phyloP scores from a whole-genome alignment of 2,113 vertebrate genomes.

The Scophthalmus maximus region DNA sequence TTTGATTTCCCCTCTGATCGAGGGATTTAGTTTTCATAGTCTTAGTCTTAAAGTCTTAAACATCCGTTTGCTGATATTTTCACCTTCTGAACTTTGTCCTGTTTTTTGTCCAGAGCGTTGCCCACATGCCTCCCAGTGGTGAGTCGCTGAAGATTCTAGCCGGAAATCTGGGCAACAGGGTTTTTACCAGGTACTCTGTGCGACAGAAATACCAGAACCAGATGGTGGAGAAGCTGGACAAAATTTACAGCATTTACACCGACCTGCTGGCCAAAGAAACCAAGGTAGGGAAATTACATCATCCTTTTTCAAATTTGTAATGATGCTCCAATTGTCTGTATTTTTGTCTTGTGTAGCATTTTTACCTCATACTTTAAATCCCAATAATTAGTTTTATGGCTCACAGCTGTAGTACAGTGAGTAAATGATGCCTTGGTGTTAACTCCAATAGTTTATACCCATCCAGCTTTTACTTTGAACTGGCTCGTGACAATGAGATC shows the following conservation, averaged over 20 bases:
- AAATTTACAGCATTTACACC: constrained; percentile 83
- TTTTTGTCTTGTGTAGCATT: no score
- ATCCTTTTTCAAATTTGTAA: no score
- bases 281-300: constrained; percentile 77
- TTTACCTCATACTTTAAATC: no score
- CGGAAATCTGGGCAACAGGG: constrained; percentile 81
- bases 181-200: constrained; percentile 83
- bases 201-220: constrained; percentile 77
- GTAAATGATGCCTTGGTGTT: no score
- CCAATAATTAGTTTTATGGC: no score
- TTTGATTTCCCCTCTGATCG: constrained; percentile 14
- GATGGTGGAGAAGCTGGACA: constrained; percentile 79
- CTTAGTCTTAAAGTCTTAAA: not conserved
- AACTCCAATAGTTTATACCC: no score
- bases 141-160: constrained; percentile 85
- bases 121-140: constrained; percentile 85
- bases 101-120: constrained; percentile 80
- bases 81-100: constrained; percentile 20
- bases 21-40: not conserved
- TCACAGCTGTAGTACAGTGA: no score
- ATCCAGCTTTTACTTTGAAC: no score
- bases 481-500: no score
- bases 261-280: constrained; percentile 87
- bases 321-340: not conserved
- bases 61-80: not conserved